Percentiles rank a stretch among this genome's conserved stretches.
Evolutionary conservation across 30 jellyfish, hydroid and myxozoan genomes (phyloP).

Genomic region (Cassiopea xamachana): DNA sequence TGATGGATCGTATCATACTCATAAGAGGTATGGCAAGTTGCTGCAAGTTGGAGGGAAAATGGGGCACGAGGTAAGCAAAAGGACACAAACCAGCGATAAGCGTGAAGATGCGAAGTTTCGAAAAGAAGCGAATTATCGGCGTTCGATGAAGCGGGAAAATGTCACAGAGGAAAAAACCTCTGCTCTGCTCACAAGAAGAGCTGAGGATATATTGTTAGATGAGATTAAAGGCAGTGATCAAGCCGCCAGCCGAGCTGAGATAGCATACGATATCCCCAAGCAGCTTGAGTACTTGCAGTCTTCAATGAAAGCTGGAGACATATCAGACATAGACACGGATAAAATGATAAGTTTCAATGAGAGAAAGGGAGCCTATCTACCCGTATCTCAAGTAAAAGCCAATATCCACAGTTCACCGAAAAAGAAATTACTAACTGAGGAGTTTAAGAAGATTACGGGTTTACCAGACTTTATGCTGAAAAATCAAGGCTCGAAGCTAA

Average conservation of each 20-base stretch:
- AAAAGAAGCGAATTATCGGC: slow-evolving; percentile 6
- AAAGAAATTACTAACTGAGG: slow-evolving; percentile 38
- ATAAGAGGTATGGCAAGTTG: neutral
- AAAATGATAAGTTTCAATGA: slow-evolving; percentile 57
- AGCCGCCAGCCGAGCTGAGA: slow-evolving; percentile 64
- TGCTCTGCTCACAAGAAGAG: slow-evolving; percentile 24
- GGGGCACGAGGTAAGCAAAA: neutral
- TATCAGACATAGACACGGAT: slow-evolving; percentile 51
- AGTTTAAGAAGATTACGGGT: slow-evolving; percentile 53
- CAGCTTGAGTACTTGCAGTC: slow-evolving; percentile 19
- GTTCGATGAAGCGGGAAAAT: slow-evolving; percentile 58
- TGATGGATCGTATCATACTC: neutral
- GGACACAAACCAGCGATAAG: slow-evolving; percentile 6
- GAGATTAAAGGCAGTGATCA: slow-evolving; percentile 69
- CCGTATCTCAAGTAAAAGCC: slow-evolving; percentile 38
- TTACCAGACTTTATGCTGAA: slow-evolving; percentile 54
- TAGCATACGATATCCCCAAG: slow-evolving; percentile 42
- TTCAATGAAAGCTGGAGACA: slow-evolving; percentile 45
- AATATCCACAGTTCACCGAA: neutral
- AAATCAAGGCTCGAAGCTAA: neutral
- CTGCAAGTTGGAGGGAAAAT: neutral
- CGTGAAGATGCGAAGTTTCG: neutral
- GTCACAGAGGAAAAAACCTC: slow-evolving; percentile 30
- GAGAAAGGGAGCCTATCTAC: slow-evolving; percentile 68
- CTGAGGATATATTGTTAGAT: slow-evolving; percentile 59